phyloP scores from a whole-genome alignment of 1,140 invertebrate genomes.

The Prorops nasuta region DNA sequence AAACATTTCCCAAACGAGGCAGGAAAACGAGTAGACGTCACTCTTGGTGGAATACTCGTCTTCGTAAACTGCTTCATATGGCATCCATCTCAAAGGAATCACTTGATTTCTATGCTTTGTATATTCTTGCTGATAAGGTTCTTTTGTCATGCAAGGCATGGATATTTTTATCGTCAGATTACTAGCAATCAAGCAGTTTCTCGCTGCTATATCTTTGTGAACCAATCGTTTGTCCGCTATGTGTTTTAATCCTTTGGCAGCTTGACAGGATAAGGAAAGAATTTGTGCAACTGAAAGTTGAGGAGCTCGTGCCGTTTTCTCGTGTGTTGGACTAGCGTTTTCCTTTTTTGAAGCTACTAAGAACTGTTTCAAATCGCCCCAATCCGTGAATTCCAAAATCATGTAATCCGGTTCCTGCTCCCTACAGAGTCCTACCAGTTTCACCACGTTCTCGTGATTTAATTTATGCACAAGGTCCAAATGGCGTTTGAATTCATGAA shows the following conservation, averaged over 20 bases:
- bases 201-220: slow-evolving; percentile 85
- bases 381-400: slow-evolving; percentile 89
- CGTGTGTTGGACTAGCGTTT: slow-evolving; percentile 37
- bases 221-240: slow-evolving; percentile 73
- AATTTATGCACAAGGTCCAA: slow-evolving; percentile 81
- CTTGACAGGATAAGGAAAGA: slow-evolving; percentile 71
- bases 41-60: slow-evolving; percentile 92
- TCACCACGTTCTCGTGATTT: slow-evolving; percentile 76
- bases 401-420: slow-evolving; percentile 85
- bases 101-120: slow-evolving; percentile 76
- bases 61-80: slow-evolving; percentile 84
- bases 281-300: slow-evolving; percentile 71
- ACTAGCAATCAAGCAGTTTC: slow-evolving; percentile 90
- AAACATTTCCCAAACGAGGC: slow-evolving; percentile 89
- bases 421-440: slow-evolving; percentile 77
- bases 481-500: slow-evolving; percentile 84
- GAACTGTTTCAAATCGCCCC: slow-evolving; percentile 94
- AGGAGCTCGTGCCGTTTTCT: slow-evolving; percentile 58
- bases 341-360: slow-evolving; percentile 78
- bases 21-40: slow-evolving; percentile 90
- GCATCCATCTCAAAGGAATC: slow-evolving; percentile 71
- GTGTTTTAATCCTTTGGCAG: slow-evolving; percentile 82
- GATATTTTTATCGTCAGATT: slow-evolving; percentile 82
- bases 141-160: slow-evolving; percentile 75
- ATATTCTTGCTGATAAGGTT: slow-evolving; percentile 85